Evolutionary conservation across 64 coral and sea anemone species (phyloP).

Genomic region (Stylophora pistillata): DNA sequence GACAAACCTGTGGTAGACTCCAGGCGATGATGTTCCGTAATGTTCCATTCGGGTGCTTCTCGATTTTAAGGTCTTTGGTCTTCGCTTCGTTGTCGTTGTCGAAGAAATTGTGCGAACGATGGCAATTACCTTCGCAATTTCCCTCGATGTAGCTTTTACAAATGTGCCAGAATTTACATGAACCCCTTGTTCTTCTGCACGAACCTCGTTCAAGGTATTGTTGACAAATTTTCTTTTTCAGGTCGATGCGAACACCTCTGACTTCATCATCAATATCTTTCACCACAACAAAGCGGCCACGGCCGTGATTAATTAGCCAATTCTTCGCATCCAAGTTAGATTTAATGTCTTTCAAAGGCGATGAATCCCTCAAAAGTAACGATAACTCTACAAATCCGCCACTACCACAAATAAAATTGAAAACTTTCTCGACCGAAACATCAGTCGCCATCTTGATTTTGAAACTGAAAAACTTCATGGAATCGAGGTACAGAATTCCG

Average conservation of each 20-base stretch:
- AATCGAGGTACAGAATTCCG: too few relatives aligned
- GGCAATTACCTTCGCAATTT: slow-evolving; percentile 10
- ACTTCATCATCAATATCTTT: slow-evolving; percentile 8
- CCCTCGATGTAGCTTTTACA: slow-evolving; percentile 53
- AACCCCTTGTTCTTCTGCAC: not conserved
- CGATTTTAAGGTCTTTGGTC: slow-evolving; percentile 8
- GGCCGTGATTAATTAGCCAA: not conserved
- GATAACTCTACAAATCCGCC: slow-evolving; percentile 40
- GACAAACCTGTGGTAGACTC: slow-evolving; percentile 59
- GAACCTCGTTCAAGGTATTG: slow-evolving; percentile 8
- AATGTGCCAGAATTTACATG: slow-evolving; percentile 48
- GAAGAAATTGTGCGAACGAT: slow-evolving; percentile 44
- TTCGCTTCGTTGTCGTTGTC: slow-evolving; percentile 38
- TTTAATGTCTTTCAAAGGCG: slow-evolving; percentile 22
- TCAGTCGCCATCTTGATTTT: slow-evolving; percentile 9
- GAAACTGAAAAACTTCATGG: not conserved
- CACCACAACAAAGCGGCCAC: slow-evolving; percentile 2
- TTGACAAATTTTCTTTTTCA: slow-evolving; percentile 39
- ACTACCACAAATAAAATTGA: slow-evolving; percentile 38
- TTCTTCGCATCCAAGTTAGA: not conserved
- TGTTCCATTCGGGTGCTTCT: not conserved
- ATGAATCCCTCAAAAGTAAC: slow-evolving; percentile 21
- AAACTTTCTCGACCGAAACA: slow-evolving; percentile 28
- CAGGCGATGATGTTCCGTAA: slow-evolving; percentile 11
- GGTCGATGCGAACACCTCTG: slow-evolving; percentile 7